phyloP scores from a whole-genome alignment of 30 jellyfish, hydroid and myxozoan species.

The Aurelia aurita region DNA sequence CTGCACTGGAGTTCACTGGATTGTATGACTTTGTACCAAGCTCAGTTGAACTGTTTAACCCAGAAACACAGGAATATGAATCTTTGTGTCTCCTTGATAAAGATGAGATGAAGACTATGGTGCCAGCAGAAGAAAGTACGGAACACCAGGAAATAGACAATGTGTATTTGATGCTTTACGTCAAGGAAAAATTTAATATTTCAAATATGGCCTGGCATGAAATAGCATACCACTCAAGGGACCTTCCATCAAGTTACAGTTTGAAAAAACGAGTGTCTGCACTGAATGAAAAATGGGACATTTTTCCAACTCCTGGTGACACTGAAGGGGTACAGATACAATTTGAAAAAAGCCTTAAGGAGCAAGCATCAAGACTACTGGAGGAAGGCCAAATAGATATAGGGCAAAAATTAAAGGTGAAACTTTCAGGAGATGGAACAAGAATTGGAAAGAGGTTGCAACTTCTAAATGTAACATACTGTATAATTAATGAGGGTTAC shows the following conservation, averaged over 20 bases:
- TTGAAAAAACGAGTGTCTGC: too few species aligned
- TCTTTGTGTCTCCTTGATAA: background rate
- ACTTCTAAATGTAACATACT: too few species aligned
- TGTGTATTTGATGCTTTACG: background rate
- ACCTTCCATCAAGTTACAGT: too few species aligned
- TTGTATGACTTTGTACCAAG: slow-evolving; percentile 6
- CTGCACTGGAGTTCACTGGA: slow-evolving; percentile 2
- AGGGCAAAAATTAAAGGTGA: too few species aligned
- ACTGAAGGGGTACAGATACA: too few species aligned
- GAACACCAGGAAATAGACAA: background rate
- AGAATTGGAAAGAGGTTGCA: too few species aligned
- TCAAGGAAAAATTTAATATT: background rate
- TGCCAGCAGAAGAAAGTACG: background rate
- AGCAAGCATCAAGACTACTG: slow-evolving; percentile 3
- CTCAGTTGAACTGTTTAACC: background rate
- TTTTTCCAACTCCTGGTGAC: too few species aligned
- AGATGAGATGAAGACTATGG: background rate
- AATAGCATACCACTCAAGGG: too few species aligned
- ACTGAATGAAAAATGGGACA: too few species aligned
- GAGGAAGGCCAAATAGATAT: background rate
- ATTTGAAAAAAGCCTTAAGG: slow-evolving; percentile 1
- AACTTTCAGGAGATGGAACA: too few species aligned
- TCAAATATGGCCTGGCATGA: too few species aligned
- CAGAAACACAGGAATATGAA: background rate
- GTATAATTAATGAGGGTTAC: too few species aligned